Evolutionary conservation across 1,140 invertebrate species (phyloP).

Genomic region (Coenobita brevimanus): DNA sequence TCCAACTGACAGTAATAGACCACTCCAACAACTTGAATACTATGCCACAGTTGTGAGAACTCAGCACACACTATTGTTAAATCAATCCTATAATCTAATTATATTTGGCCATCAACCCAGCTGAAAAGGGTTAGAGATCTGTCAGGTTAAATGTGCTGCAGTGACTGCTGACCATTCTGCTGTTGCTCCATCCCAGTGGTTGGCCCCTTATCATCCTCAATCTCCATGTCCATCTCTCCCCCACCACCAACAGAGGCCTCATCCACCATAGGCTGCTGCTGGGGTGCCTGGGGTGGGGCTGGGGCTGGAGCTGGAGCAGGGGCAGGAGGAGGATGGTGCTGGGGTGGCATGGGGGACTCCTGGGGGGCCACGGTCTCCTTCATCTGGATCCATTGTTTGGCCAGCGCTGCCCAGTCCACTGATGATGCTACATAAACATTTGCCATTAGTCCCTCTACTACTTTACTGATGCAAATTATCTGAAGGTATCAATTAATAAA

Average conservation of each 20-base stretch:
- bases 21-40: too few species aligned
- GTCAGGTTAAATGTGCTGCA: not conserved
- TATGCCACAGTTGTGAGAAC: too few species aligned
- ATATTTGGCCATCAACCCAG: too few species aligned
- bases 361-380: constrained; percentile 79
- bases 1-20: too few species aligned
- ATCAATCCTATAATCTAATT: too few species aligned
- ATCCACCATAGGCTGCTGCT: constrained; percentile 57
- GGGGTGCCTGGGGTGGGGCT: constrained; percentile 71
- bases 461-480: too few species aligned
- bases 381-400: constrained; percentile 98
- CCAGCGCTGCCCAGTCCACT: constrained; percentile 96
- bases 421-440: constrained; percentile 70
- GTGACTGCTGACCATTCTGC: constrained; percentile 72
- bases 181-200: constrained; percentile 6
- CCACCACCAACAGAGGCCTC: constrained; percentile 77
- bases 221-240: constrained; percentile 89
- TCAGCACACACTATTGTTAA: too few species aligned
- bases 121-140: too few species aligned
- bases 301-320: constrained; percentile 72
- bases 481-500: too few species aligned
- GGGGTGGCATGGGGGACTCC: constrained; percentile 17
- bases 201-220: constrained; percentile 80
- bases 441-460: too few species aligned
- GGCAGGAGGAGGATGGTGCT: constrained; percentile 72